These are phyloP conservation scores for Harmothoe impar DNA, from an alignment of 2,888 invertebrate species.

Conservation along the genomic window DNA sequence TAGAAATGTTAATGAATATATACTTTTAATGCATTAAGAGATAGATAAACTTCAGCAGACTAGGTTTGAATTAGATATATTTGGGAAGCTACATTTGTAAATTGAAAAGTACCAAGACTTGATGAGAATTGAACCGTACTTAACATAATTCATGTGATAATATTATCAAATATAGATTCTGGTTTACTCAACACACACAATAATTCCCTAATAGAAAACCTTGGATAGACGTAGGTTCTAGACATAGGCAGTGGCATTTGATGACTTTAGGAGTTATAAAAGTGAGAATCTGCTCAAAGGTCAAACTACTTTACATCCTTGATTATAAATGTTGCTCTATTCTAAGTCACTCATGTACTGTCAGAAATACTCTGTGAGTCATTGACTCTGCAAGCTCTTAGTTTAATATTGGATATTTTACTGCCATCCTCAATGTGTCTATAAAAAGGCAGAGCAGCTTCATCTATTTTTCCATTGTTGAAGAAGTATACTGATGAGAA, in stretches of 20 bases:
- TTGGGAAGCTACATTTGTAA: too few relatives aligned
- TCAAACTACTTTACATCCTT: conserved; percentile 30
- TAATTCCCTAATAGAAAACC: not conserved
- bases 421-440: conserved; percentile 34
- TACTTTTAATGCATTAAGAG: too few relatives aligned
- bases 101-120: not conserved
- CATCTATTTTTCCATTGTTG: conserved; percentile 55
- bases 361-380: conserved; percentile 20
- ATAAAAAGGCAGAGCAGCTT: conserved; percentile 3
- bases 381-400: conserved; percentile 7
- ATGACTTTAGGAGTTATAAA: not conserved
- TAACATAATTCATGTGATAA: conserved; percentile 45
- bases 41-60: too few relatives aligned
- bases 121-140: not conserved
- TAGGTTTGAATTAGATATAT: too few relatives aligned
- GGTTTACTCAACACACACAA: not conserved
- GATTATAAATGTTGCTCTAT: conserved; percentile 27
- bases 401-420: not conserved
- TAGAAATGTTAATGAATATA: too few relatives aligned
- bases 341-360: conserved; percentile 44
- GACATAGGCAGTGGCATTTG: conserved; percentile 6
- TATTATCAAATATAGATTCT: conserved; percentile 20
- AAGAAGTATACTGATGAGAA: conserved; percentile 13
- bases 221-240: not conserved
- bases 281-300: conserved; percentile 38